phyloP scores from a whole-genome alignment of 2,888 invertebrate genomes.

The Habroteleia sp. region DNA sequence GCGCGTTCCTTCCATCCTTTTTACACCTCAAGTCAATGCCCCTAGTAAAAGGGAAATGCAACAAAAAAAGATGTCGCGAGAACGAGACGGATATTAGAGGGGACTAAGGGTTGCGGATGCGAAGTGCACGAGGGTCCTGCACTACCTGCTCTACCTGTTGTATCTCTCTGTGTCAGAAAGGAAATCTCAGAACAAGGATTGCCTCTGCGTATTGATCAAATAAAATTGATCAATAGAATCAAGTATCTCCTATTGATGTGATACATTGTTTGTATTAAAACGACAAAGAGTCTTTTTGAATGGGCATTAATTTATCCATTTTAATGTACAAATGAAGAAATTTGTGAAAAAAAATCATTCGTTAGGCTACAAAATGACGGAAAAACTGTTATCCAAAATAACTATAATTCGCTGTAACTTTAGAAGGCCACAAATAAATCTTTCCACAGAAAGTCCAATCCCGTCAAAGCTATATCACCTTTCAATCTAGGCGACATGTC shows the following conservation, averaged over 20 bases:
- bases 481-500: constrained; percentile 17
- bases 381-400: constrained; percentile 15
- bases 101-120: constrained; percentile 37
- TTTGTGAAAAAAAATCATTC: constrained; percentile 28
- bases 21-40: constrained; percentile 43
- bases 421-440: constrained; percentile 21
- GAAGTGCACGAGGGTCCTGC: constrained; percentile 43
- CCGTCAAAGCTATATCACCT: constrained; percentile 25
- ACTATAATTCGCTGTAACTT: no score
- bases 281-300: constrained; percentile 10
- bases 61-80: background rate
- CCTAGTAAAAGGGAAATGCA: constrained; percentile 20
- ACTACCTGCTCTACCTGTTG: constrained; percentile 80
- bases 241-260: constrained; percentile 75
- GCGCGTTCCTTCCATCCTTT: constrained; percentile 24
- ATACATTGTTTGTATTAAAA: constrained; percentile 17
- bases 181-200: constrained; percentile 61
- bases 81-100: constrained; percentile 12
- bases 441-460: constrained; percentile 1
- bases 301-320: constrained; percentile 23
- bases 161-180: constrained; percentile 52
- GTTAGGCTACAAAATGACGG: background rate
- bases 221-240: constrained; percentile 75
- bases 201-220: constrained; percentile 63
- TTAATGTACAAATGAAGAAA: constrained; percentile 4